Percentiles rank a stretch among this genome's conserved stretches.
phyloP scores from a whole-genome alignment of 2,113 vertebrate genomes.

The Rhombomys opimus region DNA sequence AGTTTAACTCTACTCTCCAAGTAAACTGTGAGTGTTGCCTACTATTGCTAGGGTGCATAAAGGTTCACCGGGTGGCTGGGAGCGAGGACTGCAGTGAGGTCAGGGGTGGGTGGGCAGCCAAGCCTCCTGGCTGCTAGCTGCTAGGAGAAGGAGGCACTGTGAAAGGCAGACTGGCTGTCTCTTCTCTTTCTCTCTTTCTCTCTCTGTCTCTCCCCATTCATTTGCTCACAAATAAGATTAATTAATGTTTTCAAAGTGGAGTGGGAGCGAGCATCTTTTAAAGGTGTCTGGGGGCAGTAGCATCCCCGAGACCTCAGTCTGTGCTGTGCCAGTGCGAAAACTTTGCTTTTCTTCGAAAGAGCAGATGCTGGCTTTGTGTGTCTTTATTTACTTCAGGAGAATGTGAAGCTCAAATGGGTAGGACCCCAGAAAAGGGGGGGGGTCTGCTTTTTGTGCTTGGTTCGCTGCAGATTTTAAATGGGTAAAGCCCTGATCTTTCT shows the following conservation, averaged over 20 bases:
- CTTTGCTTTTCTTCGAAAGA: constrained; percentile 50
- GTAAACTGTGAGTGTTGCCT: not conserved
- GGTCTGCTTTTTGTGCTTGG: not conserved
- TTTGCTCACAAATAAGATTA: constrained; percentile 58
- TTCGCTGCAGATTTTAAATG: not conserved
- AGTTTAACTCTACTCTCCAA: not conserved
- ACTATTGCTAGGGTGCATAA: not conserved
- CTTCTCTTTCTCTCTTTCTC: not conserved
- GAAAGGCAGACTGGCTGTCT: constrained; percentile 76
- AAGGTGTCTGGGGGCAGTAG: not conserved
- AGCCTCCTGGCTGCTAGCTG: constrained; percentile 37
- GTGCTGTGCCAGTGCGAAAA: constrained; percentile 3
- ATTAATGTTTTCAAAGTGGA: not conserved
- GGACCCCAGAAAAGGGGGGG: not conserved
- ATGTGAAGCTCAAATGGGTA: constrained; percentile 21
- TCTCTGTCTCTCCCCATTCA: not conserved
- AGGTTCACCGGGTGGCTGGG: not conserved
- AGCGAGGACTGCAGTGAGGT: not conserved
- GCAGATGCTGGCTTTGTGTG: constrained; percentile 65
- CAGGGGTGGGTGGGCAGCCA: constrained; percentile 25
- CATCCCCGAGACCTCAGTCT: constrained; percentile 9
- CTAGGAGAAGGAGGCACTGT: constrained; percentile 67
- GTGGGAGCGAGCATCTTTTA: not conserved
- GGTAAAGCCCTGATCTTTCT: not conserved
- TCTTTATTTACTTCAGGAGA: constrained; percentile 59